Base-by-base conservation (phyloP, 2,797 vertebrate species). In the Acanthurus lineatus region DNA sequence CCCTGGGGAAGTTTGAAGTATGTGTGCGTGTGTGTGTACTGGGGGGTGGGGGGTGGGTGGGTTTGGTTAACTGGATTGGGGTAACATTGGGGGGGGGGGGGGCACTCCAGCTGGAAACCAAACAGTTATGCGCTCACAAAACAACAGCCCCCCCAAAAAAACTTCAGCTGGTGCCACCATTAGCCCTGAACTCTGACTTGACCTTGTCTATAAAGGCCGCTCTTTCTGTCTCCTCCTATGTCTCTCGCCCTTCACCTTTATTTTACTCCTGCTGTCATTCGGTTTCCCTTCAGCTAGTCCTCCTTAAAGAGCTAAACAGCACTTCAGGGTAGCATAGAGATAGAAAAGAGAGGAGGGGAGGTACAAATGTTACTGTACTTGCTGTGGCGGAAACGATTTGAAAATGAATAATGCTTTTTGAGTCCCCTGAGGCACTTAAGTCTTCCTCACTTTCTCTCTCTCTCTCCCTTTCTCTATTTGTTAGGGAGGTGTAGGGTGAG, bases 81-180 rank as follows among this genome's bases (percentile, higher is more conserved):
- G 70, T 73, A 70, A 75, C 49, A 42, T 17, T 35, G 79, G 62
- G 70, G 75, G 60, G 60, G 79, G 56, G 77, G 81, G 81, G 73
- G 10, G 80, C 61, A 54, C 77, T 87, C 89, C 90, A 88, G 83
- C 85, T 92, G 90, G 82, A 90, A 87, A 88, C 15, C 66, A 92
- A 90, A 89, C 71, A 84, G 85, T 89, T 93, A 91, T 81, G 83
- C 83, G 74, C 68, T 79, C 85, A 85, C 83, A 82, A 94, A 95
- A 96, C 97, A 98, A 97, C 97, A 98, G 96, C 95, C 91, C 93
- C 91, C 95, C 95, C 3, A 1, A 25, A 6, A 90, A 93, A 95
- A 95, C 95, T 96, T 98, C 97, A 98, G 97, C 97, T 98, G 98
- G 97, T 97, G 95, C 93, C 93, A 93, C 92, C 90, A 81, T 94